Evolutionary conservation across 2,888 invertebrate genomes (phyloP), one percentile per base, ranked within the genome.

Genomic region (Globia sparganii): DNA sequence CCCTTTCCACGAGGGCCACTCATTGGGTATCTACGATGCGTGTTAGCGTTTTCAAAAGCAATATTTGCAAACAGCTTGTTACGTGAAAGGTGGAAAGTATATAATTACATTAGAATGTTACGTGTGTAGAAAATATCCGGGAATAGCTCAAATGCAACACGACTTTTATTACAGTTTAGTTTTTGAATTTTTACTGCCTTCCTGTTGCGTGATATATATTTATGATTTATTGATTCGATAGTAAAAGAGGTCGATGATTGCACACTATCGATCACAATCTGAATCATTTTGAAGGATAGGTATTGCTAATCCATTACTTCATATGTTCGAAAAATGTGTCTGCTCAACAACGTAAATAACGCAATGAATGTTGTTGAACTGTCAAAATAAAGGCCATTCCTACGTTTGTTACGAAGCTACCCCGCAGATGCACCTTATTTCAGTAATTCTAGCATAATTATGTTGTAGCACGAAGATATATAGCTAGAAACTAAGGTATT

Each of bases 61-160:
- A 83, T 80, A 79, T 77, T 77, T 68, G 34, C 66, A 88, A 88
- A 87, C 87, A 87, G 70, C 81, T 80, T 68, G 72, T 83, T 79
- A 75, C 81, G 89, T 86, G 88, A 91, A 90, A 90, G 84, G 86
- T 84, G 79, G 84, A 88, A 89, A 87, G 87, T 87, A 73, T 61
- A 80, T 84, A 84, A 80, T 83, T 84, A 75, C 77, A 83, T 84
- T 78, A 86, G 71, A 78, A 83, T 70, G 80, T 86, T 84, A 88
- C 88, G 85, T 90, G 81, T 75, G 25, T 59, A 66, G 37, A 76
- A 77, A 69, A 71, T 72, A 5, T 58, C 61, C 77, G 68, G 72
- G 72, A 78, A 75, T 49, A n/a, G 21, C 28, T 68, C 15, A 28
- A 61, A 59, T 71, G 53, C n/a, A 37, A 68, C 34, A 9, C 4